These are phyloP conservation scores for Bhutanitis thaidina DNA, from an alignment of 2,888 invertebrate species.

Conservation along the genomic window DNA sequence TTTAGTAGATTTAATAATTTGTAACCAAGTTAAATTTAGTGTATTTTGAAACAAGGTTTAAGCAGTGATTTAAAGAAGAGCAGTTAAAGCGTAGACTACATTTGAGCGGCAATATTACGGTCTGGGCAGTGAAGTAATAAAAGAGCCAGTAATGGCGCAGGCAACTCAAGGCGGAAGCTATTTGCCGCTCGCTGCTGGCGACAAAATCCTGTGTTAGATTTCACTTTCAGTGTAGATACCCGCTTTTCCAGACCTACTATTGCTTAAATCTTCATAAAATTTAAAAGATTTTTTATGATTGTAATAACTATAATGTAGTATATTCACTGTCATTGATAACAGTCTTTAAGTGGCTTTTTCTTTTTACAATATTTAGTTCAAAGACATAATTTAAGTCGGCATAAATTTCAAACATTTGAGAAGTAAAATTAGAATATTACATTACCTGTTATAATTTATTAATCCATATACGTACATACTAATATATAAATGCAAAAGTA, in stretches of 20 bases:
- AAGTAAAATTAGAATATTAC: too few relatives aligned
- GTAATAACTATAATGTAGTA: too few relatives aligned
- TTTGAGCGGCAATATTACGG: conserved; percentile 20
- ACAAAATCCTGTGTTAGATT: conserved; percentile 17
- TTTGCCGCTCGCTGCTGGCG: conserved; percentile 12
- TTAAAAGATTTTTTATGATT: too few relatives aligned
- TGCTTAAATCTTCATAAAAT: too few relatives aligned
- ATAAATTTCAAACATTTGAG: too few relatives aligned
- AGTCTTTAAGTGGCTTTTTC: too few relatives aligned
- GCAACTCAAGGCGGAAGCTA: conserved; percentile 19
- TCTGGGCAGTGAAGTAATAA: conserved; percentile 19
- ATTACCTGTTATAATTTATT: too few relatives aligned
- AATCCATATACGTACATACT: too few relatives aligned
- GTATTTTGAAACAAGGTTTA: conserved; percentile 16
- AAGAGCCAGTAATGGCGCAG: conserved; percentile 18
- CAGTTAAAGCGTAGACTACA: conserved; percentile 18
- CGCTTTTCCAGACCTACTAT: not conserved
- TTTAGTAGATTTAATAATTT: not conserved
- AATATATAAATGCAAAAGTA: too few relatives aligned
- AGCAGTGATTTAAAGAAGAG: conserved; percentile 13
- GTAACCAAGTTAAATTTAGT: conserved; percentile 11
- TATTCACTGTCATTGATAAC: too few relatives aligned
- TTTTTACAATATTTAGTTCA: too few relatives aligned
- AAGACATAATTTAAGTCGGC: too few relatives aligned
- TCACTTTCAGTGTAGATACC: conserved; percentile 13